Evolutionary conservation across 2,888 invertebrate species (phyloP), one percentile per base, ranked within the genome.

Genomic region (Eilema depressum): DNA sequence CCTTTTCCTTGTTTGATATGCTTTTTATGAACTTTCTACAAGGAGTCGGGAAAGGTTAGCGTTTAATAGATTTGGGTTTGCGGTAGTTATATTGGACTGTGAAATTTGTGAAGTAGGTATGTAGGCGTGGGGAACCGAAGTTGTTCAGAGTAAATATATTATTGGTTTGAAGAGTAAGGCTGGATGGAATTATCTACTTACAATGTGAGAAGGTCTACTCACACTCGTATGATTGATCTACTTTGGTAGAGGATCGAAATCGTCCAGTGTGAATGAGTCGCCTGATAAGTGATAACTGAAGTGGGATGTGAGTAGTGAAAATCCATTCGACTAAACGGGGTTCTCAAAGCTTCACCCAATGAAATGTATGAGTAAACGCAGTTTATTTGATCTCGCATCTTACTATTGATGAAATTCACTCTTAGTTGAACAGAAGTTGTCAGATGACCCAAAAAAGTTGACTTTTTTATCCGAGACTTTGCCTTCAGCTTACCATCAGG

Each of bases 1-100:
- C 68, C 60, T 71, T 68, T 64, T 26, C 37, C 33, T 66, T 41
- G 37, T 66, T 20, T 71, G 57, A n/a, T 25, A 60, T 64, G 25
- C 68, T 60, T 66, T 70, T 62, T 56, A 57, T 57, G 53, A 63
- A 28, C n/a, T 20, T 17, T 26, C 17, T 59, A 60, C 14, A 41
- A 57, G 20, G 23, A 53, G 41, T 59, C 41, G 57, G 23, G 17
- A n/a, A 63, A 63, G 63, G 57, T n/a, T 57, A 56, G 20, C 47
- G 28, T 20, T 62, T 28, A 53, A 37, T 30, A 28, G 14, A 30
- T 68, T 63, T 47, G 37, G 67, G 23, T 30, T 17, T 23, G 37
- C 2, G 20, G n/a, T 53, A 25, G 66, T 59, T 37, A n/a, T 37
- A 57, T 30, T 30, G 23, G 30, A 23, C 14, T 28, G 12, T 47